These are phyloP conservation scores for Peromyscus attwateri DNA, from an alignment of 2,797 vertebrate species.

Conservation along the genomic window DNA sequence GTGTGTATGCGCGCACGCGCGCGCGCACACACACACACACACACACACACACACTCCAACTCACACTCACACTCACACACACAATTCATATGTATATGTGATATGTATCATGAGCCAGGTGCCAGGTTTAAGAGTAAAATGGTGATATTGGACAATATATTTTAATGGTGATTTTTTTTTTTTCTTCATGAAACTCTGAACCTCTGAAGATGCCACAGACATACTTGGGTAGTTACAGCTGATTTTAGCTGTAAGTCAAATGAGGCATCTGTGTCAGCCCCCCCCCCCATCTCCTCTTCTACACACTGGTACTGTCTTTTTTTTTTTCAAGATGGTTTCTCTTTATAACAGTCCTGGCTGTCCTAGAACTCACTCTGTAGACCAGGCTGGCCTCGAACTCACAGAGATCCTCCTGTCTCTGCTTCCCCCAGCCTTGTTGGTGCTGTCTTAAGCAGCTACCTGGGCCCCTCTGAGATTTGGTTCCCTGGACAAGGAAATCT, in stretches of 20 bases:
- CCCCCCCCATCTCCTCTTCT: not conserved
- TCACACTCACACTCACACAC: not conserved
- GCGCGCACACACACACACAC: not conserved
- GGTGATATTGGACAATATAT: not conserved
- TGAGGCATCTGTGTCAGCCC: not conserved
- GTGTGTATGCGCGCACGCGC: not conserved
- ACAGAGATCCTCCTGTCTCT: no score
- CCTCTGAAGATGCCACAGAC: not conserved
- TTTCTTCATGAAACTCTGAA: not conserved
- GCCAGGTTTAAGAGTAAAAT: conserved; percentile 1
- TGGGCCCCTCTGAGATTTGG: not conserved
- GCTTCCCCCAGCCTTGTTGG: no score
- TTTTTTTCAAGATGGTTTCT: no score
- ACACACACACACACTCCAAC: not conserved
- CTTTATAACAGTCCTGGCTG: no score
- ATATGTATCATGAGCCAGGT: not conserved
- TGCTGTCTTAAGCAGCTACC: not conserved
- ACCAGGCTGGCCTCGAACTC: no score
- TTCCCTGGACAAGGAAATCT: conserved; percentile 20
- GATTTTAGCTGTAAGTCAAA: not conserved
- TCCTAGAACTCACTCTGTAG: no score
- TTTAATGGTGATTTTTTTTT: not conserved
- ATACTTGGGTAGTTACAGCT: not conserved
- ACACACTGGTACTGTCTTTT: not conserved
- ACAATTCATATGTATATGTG: not conserved